These are phyloP conservation scores for Bubo bubo DNA, from an alignment of 2,113 vertebrate genomes.

Conservation along the genomic window DNA sequence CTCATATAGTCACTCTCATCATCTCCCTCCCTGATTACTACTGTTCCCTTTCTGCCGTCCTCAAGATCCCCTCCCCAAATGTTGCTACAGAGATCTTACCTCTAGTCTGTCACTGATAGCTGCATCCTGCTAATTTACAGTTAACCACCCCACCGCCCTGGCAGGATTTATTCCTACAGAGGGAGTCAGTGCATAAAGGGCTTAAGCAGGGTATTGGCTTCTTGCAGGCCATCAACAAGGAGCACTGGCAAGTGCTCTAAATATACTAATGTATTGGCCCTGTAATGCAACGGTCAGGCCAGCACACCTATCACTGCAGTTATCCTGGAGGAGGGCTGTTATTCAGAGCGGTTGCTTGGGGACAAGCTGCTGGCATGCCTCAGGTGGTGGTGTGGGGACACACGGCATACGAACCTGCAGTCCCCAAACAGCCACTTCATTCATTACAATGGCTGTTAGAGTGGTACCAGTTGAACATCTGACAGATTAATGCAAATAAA, in stretches of 20 bases:
- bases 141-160: background rate
- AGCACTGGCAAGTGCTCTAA: background rate
- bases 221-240: background rate
- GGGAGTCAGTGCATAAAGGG: background rate
- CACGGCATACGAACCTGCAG: background rate
- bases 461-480: background rate
- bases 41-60: background rate
- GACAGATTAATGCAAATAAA: background rate
- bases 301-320: rapidly evolving
- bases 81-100: background rate
- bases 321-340: background rate
- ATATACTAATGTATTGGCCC: no score
- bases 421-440: background rate
- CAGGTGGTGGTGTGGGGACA: background rate
- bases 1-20: background rate
- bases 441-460: background rate
- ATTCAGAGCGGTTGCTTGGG: background rate
- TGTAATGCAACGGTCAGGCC: background rate
- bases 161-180: background rate
- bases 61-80: background rate
- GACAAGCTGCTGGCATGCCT: background rate
- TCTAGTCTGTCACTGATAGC: background rate
- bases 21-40: background rate
- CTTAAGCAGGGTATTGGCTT: background rate
- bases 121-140: background rate